Base-by-base conservation (phyloP, 2,113 vertebrate species). In the Ceyx cyanopectus region DNA sequence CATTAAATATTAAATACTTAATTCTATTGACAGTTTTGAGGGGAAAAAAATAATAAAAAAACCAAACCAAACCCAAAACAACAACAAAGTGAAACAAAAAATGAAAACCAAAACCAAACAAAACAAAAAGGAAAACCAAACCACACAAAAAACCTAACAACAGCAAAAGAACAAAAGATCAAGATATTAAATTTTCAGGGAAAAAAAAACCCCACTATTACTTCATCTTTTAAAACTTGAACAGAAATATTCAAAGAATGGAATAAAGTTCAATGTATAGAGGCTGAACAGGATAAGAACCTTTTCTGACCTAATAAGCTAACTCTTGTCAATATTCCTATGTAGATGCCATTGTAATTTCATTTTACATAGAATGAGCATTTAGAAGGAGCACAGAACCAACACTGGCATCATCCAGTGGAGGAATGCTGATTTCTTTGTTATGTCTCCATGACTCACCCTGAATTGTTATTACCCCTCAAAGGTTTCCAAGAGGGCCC, bases 361-460 rank as follows among this genome's bases (percentile, higher is more conserved):
- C 73, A 76, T 68, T 29, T 81, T 68, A 21, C 43, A 56, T 77
- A 66, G 67, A 63, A 54, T 50, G 58, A 61, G 9, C 51, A 76
- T 87, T 90, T 66, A 77, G 62, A 92, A 82, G 56, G 45, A 58
- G 58, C 93, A 77, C 37, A 82, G 78, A 79, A 80, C 70, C 69
- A 75, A 82, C 46, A 54, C 61, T 69, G 27, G 79, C 29, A 77
- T 83, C 41, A 80, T 53, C 94, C 56, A 85, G 63, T 30, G 3
- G 2, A 87, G 32, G 87, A 76, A 77, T 43, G 58, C 86, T 94
- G 90, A 60, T 76, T 85, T 50, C 15, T 90, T 90, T 81, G 45
- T 81, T 89, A 57, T 66, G 30, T 30, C 66, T 69, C 62, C 23
- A n/a, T 51, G 75, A 92, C 62, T 92, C 60, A 85, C 53, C 46